Evolutionary conservation across 1,140 invertebrate genomes (phyloP), one percentile per base, ranked within the genome.

Genomic region (Pararge aegeria): DNA sequence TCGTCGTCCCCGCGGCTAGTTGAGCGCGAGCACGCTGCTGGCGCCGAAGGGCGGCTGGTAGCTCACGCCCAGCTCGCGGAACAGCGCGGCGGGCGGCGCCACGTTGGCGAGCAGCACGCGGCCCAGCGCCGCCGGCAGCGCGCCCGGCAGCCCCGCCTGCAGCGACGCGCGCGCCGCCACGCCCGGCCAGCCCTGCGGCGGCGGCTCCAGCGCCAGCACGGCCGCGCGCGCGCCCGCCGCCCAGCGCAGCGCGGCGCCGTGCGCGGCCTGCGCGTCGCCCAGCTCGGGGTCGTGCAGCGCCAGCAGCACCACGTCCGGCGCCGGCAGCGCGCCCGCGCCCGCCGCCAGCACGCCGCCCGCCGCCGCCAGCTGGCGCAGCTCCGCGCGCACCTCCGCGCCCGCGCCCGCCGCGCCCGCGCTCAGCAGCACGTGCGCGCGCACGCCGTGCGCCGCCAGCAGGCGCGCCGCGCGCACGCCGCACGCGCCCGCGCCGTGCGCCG

Each of bases 11-110:
- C 3, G 24, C 2, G 24, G 92, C 91, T 62, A 92, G 92, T 97
- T 94, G 64, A 98, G 92, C 61, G 96, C 94, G 90, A 97, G 96
- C 69, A 96, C 93, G 89, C 96, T 95, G 88, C 96, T 95, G 38
- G 96, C 94, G 61, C 96, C 96, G 89, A 98, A 98, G 5, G 97
- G 97, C 56, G 96, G 96, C 70, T 93, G 93, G 85, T 98, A 98
- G 29, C 92, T 92, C 59, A 98, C 95, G 38, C 94, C 94, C 67
- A 95, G 92, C 68, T 95, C 93, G 46, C 91, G 87, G 86, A 95
- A 97, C 37, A 97, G 92, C 76, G 93, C 92, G 56, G 93, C 90
- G 12, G 97, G 96, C 75, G 97, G 92, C 56, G 94, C 95, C 68
- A 98, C 90, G 90, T 97, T 96, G 83, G 95, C 97, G 54, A 98